Evolutionary conservation across 2,888 invertebrate species (phyloP).

Genomic region (Lissocephala sabroskyi): DNA sequence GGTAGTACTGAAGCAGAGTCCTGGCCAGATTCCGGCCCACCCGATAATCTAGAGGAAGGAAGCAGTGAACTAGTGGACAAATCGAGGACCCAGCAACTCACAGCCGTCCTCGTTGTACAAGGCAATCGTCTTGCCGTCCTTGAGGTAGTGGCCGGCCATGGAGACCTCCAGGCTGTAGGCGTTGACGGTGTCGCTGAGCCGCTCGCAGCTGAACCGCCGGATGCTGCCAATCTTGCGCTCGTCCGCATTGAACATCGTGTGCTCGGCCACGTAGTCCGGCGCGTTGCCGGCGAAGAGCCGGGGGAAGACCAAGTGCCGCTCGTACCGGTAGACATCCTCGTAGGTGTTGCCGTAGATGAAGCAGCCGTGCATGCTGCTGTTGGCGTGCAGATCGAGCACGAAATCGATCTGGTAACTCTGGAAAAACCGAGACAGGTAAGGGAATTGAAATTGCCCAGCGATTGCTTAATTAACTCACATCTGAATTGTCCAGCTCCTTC

Average conservation of each 20-base stretch:
- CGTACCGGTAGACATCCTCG: constrained; percentile 91
- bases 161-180: constrained; percentile 94
- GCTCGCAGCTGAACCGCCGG: constrained; percentile 84
- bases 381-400: constrained; percentile 95
- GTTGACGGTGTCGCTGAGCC: constrained; percentile 84
- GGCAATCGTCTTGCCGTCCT: constrained; percentile 79
- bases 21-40: constrained; percentile 84
- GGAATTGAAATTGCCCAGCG: no score
- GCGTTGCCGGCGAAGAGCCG: constrained; percentile 90
- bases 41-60: constrained; percentile 78
- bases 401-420: constrained; percentile 85
- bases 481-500: constrained; percentile 83
- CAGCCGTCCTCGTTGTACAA: constrained; percentile 96
- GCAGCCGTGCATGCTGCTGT: constrained; percentile 91
- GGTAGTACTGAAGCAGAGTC: constrained; percentile 87
- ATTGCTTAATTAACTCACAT: constrained; percentile 80
- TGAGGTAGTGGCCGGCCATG: constrained; percentile 87
- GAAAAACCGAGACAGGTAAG: no score
- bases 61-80: background rate
- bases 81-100: constrained; percentile 75
- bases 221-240: constrained; percentile 88
- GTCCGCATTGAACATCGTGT: constrained; percentile 95
- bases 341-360: constrained; percentile 97
- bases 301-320: constrained; percentile 95
- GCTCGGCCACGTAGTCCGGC: constrained; percentile 88